A percentile compares a stretch with the other conserved stretches of the same genome.
These are phyloP conservation scores for Perdita meconis DNA, from an alignment of 2,888 invertebrate genomes.

Conservation along the genomic window DNA sequence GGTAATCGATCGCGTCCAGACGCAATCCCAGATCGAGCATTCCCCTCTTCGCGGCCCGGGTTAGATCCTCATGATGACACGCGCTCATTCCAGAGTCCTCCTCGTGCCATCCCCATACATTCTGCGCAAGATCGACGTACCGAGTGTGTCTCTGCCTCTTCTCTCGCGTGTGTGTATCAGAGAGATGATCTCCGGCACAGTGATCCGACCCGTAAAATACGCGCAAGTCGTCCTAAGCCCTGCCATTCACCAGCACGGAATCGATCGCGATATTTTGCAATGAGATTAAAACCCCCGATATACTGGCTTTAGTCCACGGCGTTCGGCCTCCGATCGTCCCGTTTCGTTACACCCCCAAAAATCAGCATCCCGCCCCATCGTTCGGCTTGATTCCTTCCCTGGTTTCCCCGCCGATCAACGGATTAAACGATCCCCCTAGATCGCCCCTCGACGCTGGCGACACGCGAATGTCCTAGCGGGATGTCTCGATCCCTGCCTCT, in stretches of 20 bases:
- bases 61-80: slow-evolving; percentile 65
- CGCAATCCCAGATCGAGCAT: slow-evolving; percentile 34
- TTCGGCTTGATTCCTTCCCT: not conserved
- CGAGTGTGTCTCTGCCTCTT: slow-evolving; percentile 17
- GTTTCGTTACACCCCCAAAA: slow-evolving; percentile 54
- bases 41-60: no score
- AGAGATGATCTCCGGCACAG: slow-evolving; percentile 56
- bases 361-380: not conserved
- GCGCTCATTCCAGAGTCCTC: slow-evolving; percentile 45
- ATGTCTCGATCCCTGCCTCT: slow-evolving; percentile 43
- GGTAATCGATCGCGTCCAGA: slow-evolving; percentile 9
- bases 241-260: slow-evolving; percentile 72
- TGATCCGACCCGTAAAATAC: slow-evolving; percentile 46
- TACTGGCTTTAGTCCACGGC: slow-evolving; percentile 44
- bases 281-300: slow-evolving; percentile 66
- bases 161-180: slow-evolving; percentile 13
- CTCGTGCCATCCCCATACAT: slow-evolving; percentile 49
- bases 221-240: slow-evolving; percentile 69
- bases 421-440: slow-evolving; percentile 4
- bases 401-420: not conserved
- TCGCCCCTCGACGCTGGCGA: slow-evolving; percentile 24
- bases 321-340: slow-evolving; percentile 43
- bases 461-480: slow-evolving; percentile 42
- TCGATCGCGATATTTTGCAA: slow-evolving; percentile 76
- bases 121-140: slow-evolving; percentile 51